Conservation (phyloP, 2,888 invertebrate species). For the Gari tellinella region DNA sequence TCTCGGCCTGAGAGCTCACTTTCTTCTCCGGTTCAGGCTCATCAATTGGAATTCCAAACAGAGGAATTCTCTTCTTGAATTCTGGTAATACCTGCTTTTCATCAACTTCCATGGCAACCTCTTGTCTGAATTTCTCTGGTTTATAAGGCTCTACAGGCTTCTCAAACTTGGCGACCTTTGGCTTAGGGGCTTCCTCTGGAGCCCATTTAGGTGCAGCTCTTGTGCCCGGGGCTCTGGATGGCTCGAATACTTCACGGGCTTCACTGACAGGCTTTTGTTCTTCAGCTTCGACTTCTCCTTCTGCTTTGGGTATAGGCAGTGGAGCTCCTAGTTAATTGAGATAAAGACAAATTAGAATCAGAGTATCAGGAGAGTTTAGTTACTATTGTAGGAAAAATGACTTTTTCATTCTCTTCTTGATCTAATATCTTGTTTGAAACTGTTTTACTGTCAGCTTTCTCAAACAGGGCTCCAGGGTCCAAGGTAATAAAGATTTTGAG, state of each 20-base stretch:
- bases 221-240: constrained; percentile 65
- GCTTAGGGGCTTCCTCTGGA: constrained; percentile 66
- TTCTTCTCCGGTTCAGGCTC: constrained; percentile 57
- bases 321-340: not conserved
- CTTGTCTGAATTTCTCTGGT: constrained; percentile 68
- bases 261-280: constrained; percentile 73
- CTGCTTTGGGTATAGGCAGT: not conserved
- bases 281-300: constrained; percentile 47
- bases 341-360: too few relatives aligned
- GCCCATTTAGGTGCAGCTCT: constrained; percentile 58
- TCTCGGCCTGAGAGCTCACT: constrained; percentile 51
- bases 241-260: constrained; percentile 66
- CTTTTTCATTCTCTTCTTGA: too few relatives aligned
- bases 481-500: too few relatives aligned
- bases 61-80: constrained; percentile 73
- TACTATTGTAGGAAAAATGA: too few relatives aligned
- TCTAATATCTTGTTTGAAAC: too few relatives aligned
- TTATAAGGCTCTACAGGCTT: constrained; percentile 61
- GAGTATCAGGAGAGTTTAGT: too few relatives aligned
- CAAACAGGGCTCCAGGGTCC: too few relatives aligned
- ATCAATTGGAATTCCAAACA: constrained; percentile 66
- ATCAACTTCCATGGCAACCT: constrained; percentile 73
- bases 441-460: too few relatives aligned
- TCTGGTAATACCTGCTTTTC: constrained; percentile 66
- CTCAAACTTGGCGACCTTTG: constrained; percentile 73